These are phyloP conservation scores for Microcebus tavaratra DNA, from an alignment of 2,113 vertebrate species.

Conservation along the genomic window DNA sequence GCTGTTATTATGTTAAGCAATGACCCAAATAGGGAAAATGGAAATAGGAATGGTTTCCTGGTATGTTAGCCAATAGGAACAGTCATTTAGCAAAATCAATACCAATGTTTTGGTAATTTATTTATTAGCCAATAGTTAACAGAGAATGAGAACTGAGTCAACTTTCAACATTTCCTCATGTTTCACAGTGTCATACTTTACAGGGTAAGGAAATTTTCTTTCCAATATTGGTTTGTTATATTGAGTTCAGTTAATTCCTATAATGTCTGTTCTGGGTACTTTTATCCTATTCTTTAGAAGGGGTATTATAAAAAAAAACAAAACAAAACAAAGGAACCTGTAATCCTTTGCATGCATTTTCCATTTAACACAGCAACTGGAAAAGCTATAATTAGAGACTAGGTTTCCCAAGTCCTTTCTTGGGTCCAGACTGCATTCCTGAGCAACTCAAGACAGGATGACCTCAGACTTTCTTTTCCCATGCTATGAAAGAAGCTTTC, in stretches of 20 bases:
- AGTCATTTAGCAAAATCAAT: background rate
- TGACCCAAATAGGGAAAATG: background rate
- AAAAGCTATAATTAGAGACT: background rate
- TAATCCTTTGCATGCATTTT: background rate
- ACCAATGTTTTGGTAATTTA: slow-evolving; percentile 51
- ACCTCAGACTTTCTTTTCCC: background rate
- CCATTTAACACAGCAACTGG: background rate
- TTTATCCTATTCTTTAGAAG: slow-evolving; percentile 4
- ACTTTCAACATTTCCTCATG: slow-evolving; percentile 39
- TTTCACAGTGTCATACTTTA: background rate
- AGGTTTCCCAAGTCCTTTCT: background rate
- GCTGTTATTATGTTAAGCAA: background rate
- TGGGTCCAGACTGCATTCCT: background rate
- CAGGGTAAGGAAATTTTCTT: background rate
- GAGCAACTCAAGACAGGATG: background rate
- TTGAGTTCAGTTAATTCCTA: background rate
- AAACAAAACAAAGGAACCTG: background rate
- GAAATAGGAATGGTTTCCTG: background rate
- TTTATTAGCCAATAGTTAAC: slow-evolving; percentile 31
- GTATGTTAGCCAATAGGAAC: background rate
- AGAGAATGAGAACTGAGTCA: slow-evolving; percentile 58
- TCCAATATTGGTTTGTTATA: background rate
- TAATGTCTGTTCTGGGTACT: slow-evolving; percentile 2
- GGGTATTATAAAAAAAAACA: background rate
- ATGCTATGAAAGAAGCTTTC: background rate